A percentile compares a stretch with the other conserved stretches of the same genome.
Evolutionary conservation across 2,113 vertebrate genomes (phyloP).

Genomic region (Illadopsis cleaveri): DNA sequence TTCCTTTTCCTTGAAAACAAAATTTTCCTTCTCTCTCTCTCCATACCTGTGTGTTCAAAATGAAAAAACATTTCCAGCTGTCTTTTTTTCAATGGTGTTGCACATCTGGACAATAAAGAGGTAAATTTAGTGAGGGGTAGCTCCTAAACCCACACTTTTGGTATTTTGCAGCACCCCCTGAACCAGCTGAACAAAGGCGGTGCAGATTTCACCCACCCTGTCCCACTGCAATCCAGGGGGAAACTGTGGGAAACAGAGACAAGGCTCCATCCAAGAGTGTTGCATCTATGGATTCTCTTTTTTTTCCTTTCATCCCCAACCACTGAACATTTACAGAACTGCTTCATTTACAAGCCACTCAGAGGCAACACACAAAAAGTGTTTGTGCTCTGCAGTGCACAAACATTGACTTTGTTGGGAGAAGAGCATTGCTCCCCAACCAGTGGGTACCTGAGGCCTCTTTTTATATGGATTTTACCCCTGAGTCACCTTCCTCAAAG

Average conservation of each 20-base stretch:
- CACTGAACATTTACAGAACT: not conserved
- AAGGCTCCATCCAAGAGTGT: not conserved
- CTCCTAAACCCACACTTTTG: not conserved
- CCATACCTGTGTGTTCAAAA: not conserved
- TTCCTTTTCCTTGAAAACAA: not conserved
- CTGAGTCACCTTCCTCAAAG: fast-evolving
- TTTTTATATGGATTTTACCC: not conserved
- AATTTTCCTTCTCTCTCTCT: not conserved
- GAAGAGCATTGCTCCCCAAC: fast-evolving
- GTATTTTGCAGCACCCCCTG: not conserved
- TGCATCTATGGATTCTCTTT: not conserved
- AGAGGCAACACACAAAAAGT: not conserved
- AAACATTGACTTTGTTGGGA: fast-evolving
- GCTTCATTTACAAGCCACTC: not conserved
- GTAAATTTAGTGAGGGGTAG: not conserved
- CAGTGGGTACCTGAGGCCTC: too few species aligned
- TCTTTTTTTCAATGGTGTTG: fast-evolving
- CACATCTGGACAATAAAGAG: not conserved
- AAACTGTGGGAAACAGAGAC: not conserved
- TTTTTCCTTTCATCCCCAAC: too few species aligned
- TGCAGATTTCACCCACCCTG: not conserved
- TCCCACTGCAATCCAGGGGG: fast-evolving
- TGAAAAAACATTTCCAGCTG: not conserved
- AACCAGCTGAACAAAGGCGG: not conserved
- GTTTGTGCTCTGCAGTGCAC: not conserved